A percentile compares a stretch with the other conserved stretches of the same genome.
These are phyloP conservation scores for Zaprionus taronus DNA, from an alignment of 1,140 invertebrate genomes.

Conservation along the genomic window DNA sequence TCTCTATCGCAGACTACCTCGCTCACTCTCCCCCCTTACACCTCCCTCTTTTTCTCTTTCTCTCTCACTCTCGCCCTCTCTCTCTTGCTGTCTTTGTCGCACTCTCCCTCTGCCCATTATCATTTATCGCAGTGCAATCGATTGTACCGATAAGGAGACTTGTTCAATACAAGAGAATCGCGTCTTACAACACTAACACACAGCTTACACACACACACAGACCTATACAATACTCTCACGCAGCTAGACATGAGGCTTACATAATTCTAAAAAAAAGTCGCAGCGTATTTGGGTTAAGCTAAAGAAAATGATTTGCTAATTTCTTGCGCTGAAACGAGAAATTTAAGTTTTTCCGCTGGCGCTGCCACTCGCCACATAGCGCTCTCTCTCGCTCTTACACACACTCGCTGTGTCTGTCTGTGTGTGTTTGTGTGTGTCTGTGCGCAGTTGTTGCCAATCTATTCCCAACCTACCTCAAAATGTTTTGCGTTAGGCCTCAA, in stretches of 20 bases:
- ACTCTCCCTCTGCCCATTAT: slow-evolving; percentile 35
- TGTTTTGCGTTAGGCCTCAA: slow-evolving; percentile 82
- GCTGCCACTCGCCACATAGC: slow-evolving; percentile 24
- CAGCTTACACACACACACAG: slow-evolving; percentile 36
- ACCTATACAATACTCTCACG: slow-evolving; percentile 26
- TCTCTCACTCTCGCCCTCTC: neutral
- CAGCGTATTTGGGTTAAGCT: slow-evolving; percentile 78
- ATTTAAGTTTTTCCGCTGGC: slow-evolving; percentile 75
- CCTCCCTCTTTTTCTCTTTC: neutral
- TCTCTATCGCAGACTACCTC: slow-evolving; percentile 16
- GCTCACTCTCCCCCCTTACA: neutral
- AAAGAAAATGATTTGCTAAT: slow-evolving; percentile 81
- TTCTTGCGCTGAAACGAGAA: slow-evolving; percentile 79
- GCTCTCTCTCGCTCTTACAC: neutral
- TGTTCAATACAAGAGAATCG: slow-evolving; percentile 36
- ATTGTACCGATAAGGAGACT: slow-evolving; percentile 51
- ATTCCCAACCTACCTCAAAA: slow-evolving; percentile 84
- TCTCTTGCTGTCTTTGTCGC: neutral
- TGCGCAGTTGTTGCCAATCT: slow-evolving; percentile 77
- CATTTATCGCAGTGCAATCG: slow-evolving; percentile 51
- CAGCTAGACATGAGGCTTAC: slow-evolving; percentile 54
- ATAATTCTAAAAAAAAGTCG: slow-evolving; percentile 70
- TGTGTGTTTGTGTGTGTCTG: slow-evolving; percentile 69
- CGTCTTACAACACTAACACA: slow-evolving; percentile 28
- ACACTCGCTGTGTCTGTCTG: slow-evolving; percentile 33